These are phyloP conservation scores for Scolopax mira DNA, from an alignment of 2,113 vertebrate species.

Conservation along the genomic window DNA sequence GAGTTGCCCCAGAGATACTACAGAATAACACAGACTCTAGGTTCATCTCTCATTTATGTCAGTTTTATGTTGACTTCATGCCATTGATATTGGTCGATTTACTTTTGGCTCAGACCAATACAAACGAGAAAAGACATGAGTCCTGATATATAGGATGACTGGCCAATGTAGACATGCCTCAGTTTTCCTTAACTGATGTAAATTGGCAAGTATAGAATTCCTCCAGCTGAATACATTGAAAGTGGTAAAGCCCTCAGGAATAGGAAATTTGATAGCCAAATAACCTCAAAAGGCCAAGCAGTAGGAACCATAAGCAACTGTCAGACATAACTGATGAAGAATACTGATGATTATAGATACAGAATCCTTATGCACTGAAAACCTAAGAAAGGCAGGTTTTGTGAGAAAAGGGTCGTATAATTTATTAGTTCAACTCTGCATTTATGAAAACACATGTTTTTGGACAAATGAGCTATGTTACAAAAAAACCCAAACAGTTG, in stretches of 20 bases:
- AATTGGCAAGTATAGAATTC: not conserved
- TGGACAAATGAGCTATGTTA: not conserved
- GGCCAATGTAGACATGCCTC: not conserved
- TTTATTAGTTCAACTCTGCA: not conserved
- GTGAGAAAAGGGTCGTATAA: not conserved
- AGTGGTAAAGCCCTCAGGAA: not conserved
- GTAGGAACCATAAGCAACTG: not conserved
- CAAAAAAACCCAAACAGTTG: not conserved
- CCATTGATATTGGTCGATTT: not conserved
- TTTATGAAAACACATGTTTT: not conserved
- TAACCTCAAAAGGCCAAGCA: not conserved
- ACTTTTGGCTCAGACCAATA: not conserved
- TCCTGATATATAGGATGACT: not conserved
- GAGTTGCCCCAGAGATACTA: not conserved
- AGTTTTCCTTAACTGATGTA: not conserved
- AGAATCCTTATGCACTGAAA: not conserved
- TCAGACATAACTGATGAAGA: not conserved
- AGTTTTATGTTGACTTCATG: not conserved
- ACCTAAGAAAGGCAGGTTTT: not conserved
- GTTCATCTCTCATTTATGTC: not conserved
- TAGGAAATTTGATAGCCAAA: conserved; percentile 2
- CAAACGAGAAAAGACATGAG: not conserved
- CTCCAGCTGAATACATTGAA: not conserved
- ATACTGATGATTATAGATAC: not conserved
- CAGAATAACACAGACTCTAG: not conserved